Base-by-base conservation (phyloP, 2,113 vertebrate genomes). In the Picathartes gymnocephalus region DNA sequence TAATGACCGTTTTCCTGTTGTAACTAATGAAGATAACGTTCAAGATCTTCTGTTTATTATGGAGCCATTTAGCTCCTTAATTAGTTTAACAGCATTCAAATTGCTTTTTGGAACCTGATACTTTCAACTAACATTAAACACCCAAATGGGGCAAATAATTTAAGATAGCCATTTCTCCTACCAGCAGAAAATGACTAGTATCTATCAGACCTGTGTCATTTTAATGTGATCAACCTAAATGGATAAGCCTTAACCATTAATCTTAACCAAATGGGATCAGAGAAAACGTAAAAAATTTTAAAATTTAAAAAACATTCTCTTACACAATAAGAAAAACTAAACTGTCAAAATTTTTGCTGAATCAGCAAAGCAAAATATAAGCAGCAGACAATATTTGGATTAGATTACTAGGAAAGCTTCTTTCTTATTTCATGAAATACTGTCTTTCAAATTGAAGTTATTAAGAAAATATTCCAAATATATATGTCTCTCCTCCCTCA, bases 21-120 rank as follows among this genome's bases (percentile, higher is more conserved):
- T 17, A 76, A 69, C 4, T 37, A 71, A 79, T 53, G 24, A 81
- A 91, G 33, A 15, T 61, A 73, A 27, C 35, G 74, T 86, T 84
- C 23, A 78, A 89, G 78, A 74, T 81, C 33, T 78, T 73, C 48
- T 81, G 17, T 77, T 85, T 87, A 76, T 79, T 78, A 76, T 56
- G 23, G 22, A 64, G 18, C 3, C 13, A 81, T 74, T 94, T 87
- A 86, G 15, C 22, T 73, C 22, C 37, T 82, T 68, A 86, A 71
- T 71, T 68, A 68, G 8, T 82, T 82, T 69, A 86, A 72, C 15
- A 65, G 58, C 45, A 83, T 82, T 83, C 37, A 44, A 56, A 73
- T 60, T 40, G 4, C 4, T 28, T 82, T 87, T 88, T 76, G 35
- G 16, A 86, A 56, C 6, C 51, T 68, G 21, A 30, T 85, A 47